Evolutionary conservation across 2,797 vertebrate genomes (phyloP).

Genomic region (Huso huso): DNA sequence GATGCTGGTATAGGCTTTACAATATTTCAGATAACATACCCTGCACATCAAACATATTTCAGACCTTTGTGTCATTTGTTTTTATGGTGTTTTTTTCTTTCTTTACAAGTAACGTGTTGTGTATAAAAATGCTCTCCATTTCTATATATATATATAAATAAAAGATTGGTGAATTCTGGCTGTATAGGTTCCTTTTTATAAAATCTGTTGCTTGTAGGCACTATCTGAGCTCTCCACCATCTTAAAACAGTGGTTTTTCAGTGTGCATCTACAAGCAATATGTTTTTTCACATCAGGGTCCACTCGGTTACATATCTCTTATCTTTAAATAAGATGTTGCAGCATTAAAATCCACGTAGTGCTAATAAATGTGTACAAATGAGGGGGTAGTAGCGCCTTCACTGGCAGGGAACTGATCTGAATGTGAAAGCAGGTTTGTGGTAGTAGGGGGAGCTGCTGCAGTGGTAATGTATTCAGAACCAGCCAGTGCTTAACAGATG

Average conservation of each 20-base stretch:
- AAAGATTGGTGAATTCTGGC: background rate
- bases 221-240: too few species aligned
- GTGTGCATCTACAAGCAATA: conserved; percentile 11
- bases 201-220: background rate
- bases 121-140: background rate
- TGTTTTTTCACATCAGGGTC: background rate
- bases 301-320: background rate
- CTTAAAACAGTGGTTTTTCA: too few species aligned
- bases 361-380: conserved; percentile 26
- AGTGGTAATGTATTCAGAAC: conserved; percentile 68
- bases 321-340: conserved; percentile 11
- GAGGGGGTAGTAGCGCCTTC: conserved; percentile 29
- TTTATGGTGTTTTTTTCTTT: too few species aligned
- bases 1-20: background rate
- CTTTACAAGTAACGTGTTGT: background rate
- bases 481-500: conserved; percentile 63
- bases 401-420: conserved; percentile 45
- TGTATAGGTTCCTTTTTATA: background rate
- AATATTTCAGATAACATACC: background rate
- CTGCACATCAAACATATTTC: conserved; percentile 5
- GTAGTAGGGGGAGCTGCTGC: conserved; percentile 63
- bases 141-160: too few species aligned
- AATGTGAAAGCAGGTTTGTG: conserved; percentile 63
- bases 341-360: conserved; percentile 2
- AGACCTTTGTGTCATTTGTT: background rate